Conservation (phyloP, 2,888 invertebrate species). For the Limnephilus marmoratus region DNA sequence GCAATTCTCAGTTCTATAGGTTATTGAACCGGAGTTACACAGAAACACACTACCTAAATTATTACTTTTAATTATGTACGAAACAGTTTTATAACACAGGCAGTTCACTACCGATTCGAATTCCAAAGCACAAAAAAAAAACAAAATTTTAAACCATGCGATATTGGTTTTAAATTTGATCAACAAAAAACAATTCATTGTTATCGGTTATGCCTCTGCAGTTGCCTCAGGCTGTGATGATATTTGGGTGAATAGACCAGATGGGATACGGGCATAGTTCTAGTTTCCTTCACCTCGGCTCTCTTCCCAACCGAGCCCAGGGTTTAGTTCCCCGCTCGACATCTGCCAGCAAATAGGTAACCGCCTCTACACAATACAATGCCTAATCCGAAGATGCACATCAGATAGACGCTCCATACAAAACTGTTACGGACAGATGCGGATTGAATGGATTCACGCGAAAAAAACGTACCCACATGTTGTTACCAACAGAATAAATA, state of each 20-base stretch:
- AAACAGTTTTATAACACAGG: background rate
- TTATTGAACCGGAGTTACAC: too few species aligned
- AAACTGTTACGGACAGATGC: conserved; percentile 45
- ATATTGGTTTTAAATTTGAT: background rate
- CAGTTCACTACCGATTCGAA: background rate
- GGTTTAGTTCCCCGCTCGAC: conserved; percentile 15
- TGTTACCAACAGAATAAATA: background rate
- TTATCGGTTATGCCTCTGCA: background rate
- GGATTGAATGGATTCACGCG: conserved; percentile 35
- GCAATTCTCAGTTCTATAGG: too few species aligned
- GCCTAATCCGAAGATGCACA: conserved; percentile 3
- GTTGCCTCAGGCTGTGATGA: background rate
- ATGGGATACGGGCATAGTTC: conserved; percentile 37
- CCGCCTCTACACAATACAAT: conserved; percentile 27
- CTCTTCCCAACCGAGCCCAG: background rate
- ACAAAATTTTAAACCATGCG: background rate
- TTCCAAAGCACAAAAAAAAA: background rate
- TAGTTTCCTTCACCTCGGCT: background rate
- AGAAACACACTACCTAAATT: too few species aligned
- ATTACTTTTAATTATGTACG: background rate
- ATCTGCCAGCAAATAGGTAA: conserved; percentile 34
- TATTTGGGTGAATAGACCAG: conserved; percentile 24
- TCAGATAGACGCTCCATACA: conserved; percentile 16
- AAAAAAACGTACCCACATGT: conserved; percentile 27
- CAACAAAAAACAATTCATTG: background rate